phyloP scores from a whole-genome alignment of 2,888 invertebrate species.

The Papilio demoleus region DNA sequence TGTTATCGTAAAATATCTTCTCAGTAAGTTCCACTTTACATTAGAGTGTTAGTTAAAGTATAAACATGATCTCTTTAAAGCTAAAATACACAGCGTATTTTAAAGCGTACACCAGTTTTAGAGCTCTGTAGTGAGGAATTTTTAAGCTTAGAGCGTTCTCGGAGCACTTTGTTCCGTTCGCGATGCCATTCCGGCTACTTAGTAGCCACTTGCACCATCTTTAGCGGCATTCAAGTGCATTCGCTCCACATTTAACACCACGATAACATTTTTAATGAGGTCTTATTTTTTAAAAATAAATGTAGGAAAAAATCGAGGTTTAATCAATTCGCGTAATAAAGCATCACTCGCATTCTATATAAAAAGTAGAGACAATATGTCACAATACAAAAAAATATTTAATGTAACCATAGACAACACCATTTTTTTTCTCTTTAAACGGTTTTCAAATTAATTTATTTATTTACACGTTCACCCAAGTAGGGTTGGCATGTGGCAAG shows the following conservation, averaged over 20 bases:
- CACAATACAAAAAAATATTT: too few relatives aligned
- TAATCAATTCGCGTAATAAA: background rate
- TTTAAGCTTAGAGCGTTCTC: slow-evolving; percentile 19
- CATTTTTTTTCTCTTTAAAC: too few relatives aligned
- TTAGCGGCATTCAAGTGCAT: slow-evolving; percentile 27
- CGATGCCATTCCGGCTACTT: slow-evolving; percentile 34
- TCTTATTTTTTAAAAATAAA: slow-evolving; percentile 1
- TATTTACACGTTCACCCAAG: too few relatives aligned
- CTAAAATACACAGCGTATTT: background rate
- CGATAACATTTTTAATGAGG: slow-evolving; percentile 12
- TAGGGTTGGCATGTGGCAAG: too few relatives aligned
- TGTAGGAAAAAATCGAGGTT: background rate
- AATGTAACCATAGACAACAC: too few relatives aligned
- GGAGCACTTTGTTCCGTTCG: slow-evolving; percentile 34
- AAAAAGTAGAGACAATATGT: too few relatives aligned
- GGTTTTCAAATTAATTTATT: too few relatives aligned
- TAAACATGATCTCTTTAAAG: slow-evolving; percentile 10
- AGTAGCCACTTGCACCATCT: slow-evolving; percentile 34
- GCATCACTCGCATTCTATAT: too few relatives aligned
- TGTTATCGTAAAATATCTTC: too few relatives aligned
- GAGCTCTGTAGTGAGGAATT: slow-evolving; percentile 22
- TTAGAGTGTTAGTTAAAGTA: background rate
- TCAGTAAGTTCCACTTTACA: background rate
- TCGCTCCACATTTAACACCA: slow-evolving; percentile 27
- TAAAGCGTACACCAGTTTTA: slow-evolving; percentile 22